These are phyloP conservation scores for Tipula unca DNA, from an alignment of 2,888 invertebrate genomes.

Conservation along the genomic window DNA sequence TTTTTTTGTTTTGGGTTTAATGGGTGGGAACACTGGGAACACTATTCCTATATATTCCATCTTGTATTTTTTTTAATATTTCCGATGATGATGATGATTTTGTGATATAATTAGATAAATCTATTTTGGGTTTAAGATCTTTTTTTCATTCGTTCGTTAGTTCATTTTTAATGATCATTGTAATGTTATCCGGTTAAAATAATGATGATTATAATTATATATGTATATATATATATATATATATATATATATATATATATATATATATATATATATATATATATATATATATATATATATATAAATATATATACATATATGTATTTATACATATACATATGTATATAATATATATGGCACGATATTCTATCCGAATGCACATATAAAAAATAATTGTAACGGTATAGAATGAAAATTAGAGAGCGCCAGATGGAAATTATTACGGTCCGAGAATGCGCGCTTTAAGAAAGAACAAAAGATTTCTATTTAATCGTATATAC, in stretches of 20 bases:
- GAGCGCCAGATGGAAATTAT: slow-evolving; percentile 4
- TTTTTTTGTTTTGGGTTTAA: neutral
- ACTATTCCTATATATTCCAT: slow-evolving; percentile 2
- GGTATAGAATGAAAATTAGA: neutral
- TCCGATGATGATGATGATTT: slow-evolving; percentile 14
- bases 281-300: neutral
- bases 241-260: neutral
- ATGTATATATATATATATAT: neutral
- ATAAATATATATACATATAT: neutral
- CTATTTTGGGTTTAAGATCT: slow-evolving; percentile 4
- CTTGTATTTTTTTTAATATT: neutral
- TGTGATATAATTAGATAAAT: slow-evolving; percentile 14
- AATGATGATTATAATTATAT: slow-evolving; percentile 14
- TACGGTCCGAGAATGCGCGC: neutral
- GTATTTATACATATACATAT: neutral
- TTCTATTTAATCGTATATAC: neutral
- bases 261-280: neutral
- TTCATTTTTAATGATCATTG: neutral
- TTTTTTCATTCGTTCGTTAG: neutral
- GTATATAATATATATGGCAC: neutral
- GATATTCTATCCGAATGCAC: neutral
- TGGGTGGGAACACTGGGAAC: slow-evolving; percentile 14
- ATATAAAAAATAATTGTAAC: neutral
- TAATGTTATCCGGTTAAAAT: slow-evolving; percentile 8
- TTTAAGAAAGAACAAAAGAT: neutral